Conservation (phyloP, 2,888 invertebrate species). For the Bombylius major region DNA sequence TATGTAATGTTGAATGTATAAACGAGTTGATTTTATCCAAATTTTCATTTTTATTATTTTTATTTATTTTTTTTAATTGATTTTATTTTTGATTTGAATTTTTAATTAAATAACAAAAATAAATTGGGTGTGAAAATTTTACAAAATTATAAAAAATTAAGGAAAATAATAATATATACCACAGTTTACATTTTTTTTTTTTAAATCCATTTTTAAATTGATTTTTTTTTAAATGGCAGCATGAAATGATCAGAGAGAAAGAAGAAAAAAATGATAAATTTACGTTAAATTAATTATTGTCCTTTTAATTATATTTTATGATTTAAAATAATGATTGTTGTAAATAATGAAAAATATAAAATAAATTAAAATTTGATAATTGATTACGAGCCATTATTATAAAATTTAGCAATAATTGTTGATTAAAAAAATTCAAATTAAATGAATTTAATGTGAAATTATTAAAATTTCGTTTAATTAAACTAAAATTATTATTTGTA, state of each 20-base stretch:
- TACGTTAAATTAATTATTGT: background rate
- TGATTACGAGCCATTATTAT: background rate
- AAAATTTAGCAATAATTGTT: too few species aligned
- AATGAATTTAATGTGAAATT: too few species aligned
- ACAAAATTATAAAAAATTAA: too few species aligned
- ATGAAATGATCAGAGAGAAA: conserved; percentile 10
- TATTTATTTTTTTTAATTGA: background rate
- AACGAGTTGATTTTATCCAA: conserved; percentile 5
- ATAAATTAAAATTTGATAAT: conserved; percentile 10
- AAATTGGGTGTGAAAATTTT: too few species aligned
- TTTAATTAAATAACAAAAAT: too few species aligned
- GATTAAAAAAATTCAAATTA: too few species aligned
- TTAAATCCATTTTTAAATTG: too few species aligned
- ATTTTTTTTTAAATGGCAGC: conserved; percentile 10
- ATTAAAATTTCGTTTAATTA: too few species aligned
- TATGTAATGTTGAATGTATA: background rate
- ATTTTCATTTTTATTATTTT: background rate
- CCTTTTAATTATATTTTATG: background rate
- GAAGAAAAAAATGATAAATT: background rate
- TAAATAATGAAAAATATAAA: conserved; percentile 13
- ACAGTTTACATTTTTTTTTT: too few species aligned
- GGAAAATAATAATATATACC: background rate
- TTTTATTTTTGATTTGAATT: background rate
- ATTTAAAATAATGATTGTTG: conserved; percentile 11
- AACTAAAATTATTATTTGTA: too few species aligned